Base-by-base conservation (phyloP, 1,140 invertebrate species). In the Drosophila suzukii region DNA sequence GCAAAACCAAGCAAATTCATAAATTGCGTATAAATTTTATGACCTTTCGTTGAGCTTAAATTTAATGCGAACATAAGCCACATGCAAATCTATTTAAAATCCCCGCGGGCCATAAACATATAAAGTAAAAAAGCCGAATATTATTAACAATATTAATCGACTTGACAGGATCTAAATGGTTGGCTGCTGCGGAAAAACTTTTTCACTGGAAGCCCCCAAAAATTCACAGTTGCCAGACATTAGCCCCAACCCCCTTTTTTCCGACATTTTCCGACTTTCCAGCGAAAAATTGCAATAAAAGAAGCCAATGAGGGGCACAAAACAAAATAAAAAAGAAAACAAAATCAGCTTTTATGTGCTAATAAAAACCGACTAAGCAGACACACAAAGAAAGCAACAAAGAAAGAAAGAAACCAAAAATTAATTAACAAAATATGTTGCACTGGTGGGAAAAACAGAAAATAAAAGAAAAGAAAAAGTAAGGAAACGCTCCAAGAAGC, bases 371-470 rank as follows among this genome's bases (percentile, higher is more conserved):
- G 51, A 30, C 51, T 46, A 49, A 60, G 56, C 56, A 75, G 38
- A 59, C 17, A 15, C 32, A 55, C 7, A 43, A 54, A 6, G 8
- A 34, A 41, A 55, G 11, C 41, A 58, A 47, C 62, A 54, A 62
- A 15, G 32, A 6, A 47, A 51, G 55, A 57, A 66, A 30, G 50
- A 56, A 72, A 44, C 41, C 53, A 67, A 76, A 76, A 77, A 78
- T 77, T 77, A 78, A 78, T 78, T 77, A 78, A 71, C 65, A 78
- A 77, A 78, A 78, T 78, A 76, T 76, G 73, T 76, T 76, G 61
- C 61, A 59, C 3, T 24, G 17, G 57, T 32, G n/a, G 27, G 36
- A 51, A 47, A 58, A 39, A n/a, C 34, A 72, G 47, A 43, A n/a
- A 27, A 41, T 27, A 47, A 4, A 27, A 41, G 34, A 47, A 4